A percentile compares a stretch with the other conserved stretches of the same genome.
phyloP scores from a whole-genome alignment of 2,113 vertebrate genomes.

The Ptychochromis oligacanthus region DNA sequence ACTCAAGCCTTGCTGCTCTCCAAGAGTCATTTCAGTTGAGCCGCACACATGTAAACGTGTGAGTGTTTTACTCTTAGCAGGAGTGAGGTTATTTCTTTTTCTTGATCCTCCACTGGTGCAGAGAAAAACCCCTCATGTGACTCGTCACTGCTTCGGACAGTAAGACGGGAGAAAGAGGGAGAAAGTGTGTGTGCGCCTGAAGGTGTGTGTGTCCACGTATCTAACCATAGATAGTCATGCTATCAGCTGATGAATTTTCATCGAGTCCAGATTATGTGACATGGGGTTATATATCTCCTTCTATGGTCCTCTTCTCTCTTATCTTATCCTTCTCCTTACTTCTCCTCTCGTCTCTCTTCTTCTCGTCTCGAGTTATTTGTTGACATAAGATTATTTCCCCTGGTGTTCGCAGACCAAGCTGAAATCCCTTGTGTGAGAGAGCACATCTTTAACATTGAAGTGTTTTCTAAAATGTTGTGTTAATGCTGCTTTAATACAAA shows the following conservation, averaged over 20 bases:
- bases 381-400: conserved; percentile 53
- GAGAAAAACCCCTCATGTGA: conserved; percentile 57
- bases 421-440: conserved; percentile 18
- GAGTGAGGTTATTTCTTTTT: conserved; percentile 5
- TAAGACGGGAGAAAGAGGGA: background rate
- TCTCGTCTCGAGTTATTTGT: conserved; percentile 37
- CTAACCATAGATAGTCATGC: conserved; percentile 77
- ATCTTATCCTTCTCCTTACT: conserved; percentile 30
- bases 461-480: background rate
- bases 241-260: conserved; percentile 65
- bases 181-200: background rate
- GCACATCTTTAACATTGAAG: background rate
- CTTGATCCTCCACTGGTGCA: conserved; percentile 45
- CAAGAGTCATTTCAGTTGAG: conserved; percentile 22
- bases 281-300: conserved; percentile 65
- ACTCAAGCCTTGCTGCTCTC: background rate
- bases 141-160: conserved; percentile 14
- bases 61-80: conserved; percentile 5
- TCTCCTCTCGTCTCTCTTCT: conserved; percentile 10
- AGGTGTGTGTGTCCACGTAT: background rate
- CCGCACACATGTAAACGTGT: conserved; percentile 16
- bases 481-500: background rate
- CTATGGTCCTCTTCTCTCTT: conserved; percentile 64
- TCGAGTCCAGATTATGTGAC: conserved; percentile 65
- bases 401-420: background rate